Evolutionary conservation across 2,888 invertebrate genomes (phyloP).

Genomic region (Polia nebulosa): DNA sequence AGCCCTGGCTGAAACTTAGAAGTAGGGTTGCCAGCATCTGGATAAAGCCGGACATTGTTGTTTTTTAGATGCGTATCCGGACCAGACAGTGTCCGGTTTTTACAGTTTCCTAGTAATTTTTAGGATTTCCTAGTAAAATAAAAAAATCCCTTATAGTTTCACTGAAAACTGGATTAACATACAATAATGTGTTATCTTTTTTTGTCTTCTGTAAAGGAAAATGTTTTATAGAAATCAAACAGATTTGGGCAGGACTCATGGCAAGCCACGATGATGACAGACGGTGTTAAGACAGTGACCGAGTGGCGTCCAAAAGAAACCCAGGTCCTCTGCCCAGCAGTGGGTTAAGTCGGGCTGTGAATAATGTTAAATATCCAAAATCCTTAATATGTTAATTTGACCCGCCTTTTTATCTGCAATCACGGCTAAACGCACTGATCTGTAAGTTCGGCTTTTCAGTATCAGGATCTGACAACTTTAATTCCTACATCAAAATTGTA

Average conservation of each 20-base stretch:
- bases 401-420: no score
- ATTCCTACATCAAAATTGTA: no score
- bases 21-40: background rate
- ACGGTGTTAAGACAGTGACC: background rate
- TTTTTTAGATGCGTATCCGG: background rate
- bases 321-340: background rate
- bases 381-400: no score
- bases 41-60: background rate
- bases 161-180: background rate
- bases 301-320: background rate
- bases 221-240: background rate
- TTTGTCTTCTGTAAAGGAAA: background rate
- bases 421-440: no score
- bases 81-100: background rate
- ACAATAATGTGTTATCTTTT: background rate
- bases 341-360: background rate
- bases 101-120: background rate
- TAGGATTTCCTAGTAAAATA: no score
- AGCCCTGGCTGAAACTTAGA: constrained; percentile 24
- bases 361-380: background rate
- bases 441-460: no score
- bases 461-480: no score
- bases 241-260: background rate
- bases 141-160: no score
- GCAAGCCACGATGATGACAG: background rate